A percentile compares a stretch with the other conserved stretches of the same genome.
Conservation (phyloP, 1,140 invertebrate species). For the Pseudachorutes palmiensis region DNA sequence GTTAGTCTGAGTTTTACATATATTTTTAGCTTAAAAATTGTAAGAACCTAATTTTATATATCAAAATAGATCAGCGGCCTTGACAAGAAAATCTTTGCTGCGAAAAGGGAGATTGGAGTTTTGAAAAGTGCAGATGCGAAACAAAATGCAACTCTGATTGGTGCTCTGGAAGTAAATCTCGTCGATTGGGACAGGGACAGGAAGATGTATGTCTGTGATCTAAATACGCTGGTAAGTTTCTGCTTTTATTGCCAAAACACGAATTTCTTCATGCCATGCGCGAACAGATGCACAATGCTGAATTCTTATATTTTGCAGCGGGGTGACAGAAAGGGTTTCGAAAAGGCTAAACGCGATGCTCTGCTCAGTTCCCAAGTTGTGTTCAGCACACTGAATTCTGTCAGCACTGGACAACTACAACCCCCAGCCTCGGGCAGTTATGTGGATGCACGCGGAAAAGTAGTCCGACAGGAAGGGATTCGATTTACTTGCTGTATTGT, state of each 20-base stretch:
- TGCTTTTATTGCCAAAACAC: neutral
- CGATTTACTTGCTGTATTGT: too few species aligned
- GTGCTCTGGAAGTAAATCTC: neutral
- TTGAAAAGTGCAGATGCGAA: neutral
- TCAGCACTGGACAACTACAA: too few species aligned
- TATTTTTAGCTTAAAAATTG: neutral
- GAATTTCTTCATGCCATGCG: too few species aligned
- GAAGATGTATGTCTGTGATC: neutral
- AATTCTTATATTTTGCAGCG: too few species aligned
- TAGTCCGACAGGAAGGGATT: too few species aligned
- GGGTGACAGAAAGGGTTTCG: too few species aligned
- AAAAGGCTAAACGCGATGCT: too few species aligned
- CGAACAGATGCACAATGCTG: too few species aligned
- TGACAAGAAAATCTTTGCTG: neutral
- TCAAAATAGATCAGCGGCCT: neutral
- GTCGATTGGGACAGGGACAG: neutral
- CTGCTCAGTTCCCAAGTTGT: too few species aligned
- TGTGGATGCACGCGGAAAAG: too few species aligned
- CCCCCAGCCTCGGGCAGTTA: too few species aligned
- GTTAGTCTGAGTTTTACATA: neutral
- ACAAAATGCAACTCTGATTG: neutral
- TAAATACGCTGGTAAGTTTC: neutral
- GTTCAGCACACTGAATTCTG: too few species aligned
- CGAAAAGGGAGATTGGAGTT: neutral
- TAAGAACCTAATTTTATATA: neutral